Percentiles rank a stretch among this genome's conserved stretches.
Evolutionary conservation across 2,888 invertebrate genomes (phyloP).

Genomic region (Plagodis dolabraria): DNA sequence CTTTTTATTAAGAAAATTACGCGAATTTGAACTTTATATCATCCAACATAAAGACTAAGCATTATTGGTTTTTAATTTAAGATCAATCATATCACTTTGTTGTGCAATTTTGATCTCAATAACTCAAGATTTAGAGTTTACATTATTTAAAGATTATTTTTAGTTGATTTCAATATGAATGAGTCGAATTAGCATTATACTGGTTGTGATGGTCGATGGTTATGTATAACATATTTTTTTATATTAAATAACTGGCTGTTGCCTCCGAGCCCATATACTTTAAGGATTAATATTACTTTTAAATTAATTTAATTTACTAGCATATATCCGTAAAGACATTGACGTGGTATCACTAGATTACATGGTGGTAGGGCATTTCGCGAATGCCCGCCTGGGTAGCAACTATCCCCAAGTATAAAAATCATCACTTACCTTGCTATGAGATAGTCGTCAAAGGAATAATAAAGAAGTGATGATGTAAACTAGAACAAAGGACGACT

Average conservation of each 20-base stretch:
- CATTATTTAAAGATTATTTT: constrained; percentile 17
- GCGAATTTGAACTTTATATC: constrained; percentile 23
- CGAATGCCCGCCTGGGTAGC: too few species aligned
- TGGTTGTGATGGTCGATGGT: constrained; percentile 37
- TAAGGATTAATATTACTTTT: background rate
- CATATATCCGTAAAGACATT: background rate
- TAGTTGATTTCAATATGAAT: constrained; percentile 46
- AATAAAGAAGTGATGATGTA: too few species aligned
- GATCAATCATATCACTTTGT: background rate
- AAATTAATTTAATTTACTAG: background rate
- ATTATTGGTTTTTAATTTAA: background rate
- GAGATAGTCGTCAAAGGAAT: too few species aligned
- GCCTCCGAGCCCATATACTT: background rate
- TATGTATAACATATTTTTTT: constrained; percentile 30
- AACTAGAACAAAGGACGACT: too few species aligned
- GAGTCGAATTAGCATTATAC: constrained; percentile 43
- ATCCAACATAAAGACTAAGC: constrained; percentile 1
- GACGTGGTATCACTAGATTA: too few species aligned
- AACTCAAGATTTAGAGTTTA: background rate
- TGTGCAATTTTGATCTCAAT: constrained; percentile 24
- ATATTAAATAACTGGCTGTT: constrained; percentile 22
- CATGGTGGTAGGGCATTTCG: too few species aligned
- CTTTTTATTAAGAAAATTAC: background rate
- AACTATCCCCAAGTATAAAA: too few species aligned
- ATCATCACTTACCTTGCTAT: too few species aligned